A percentile compares a stretch with the other conserved stretches of the same genome.
These are phyloP conservation scores for Dendrocincla fuliginosa DNA, from an alignment of 2,797 vertebrate genomes.

Conservation along the genomic window DNA sequence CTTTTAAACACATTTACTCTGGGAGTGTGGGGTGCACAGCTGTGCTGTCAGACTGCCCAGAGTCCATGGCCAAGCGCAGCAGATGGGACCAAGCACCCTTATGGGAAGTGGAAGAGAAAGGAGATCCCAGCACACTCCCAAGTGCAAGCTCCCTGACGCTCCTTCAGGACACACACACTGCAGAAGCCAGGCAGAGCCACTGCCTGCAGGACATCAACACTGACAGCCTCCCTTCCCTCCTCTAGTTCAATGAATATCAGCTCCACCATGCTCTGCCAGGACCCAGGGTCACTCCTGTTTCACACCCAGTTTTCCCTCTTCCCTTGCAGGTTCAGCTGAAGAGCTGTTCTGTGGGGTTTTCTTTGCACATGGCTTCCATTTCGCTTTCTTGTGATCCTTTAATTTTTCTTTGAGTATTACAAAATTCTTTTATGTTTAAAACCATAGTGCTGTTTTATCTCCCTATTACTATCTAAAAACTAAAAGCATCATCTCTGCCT, in stretches of 20 bases:
- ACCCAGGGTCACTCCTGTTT: background rate
- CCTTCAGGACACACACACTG: background rate
- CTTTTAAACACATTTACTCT: conserved; percentile 14
- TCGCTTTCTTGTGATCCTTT: background rate
- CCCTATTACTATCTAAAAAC: background rate
- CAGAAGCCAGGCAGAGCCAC: background rate
- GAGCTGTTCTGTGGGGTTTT: background rate
- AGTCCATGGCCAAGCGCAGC: background rate
- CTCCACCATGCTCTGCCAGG: background rate
- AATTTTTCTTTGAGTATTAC: background rate
- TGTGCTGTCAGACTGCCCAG: conserved; percentile 37
- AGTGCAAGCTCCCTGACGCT: background rate
- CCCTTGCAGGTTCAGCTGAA: background rate
- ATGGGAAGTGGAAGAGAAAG: background rate
- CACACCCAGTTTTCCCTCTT: background rate
- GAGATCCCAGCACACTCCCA: background rate
- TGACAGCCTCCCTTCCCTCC: background rate
- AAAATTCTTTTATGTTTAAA: background rate
- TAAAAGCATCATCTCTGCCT: background rate
- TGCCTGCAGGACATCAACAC: background rate
- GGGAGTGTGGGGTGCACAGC: conserved; percentile 32
- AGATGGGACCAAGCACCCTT: conserved; percentile 45
- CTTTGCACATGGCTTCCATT: background rate
- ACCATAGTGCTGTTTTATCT: background rate
- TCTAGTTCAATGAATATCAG: background rate